Evolutionary conservation across 2,113 vertebrate genomes (phyloP).

Genomic region (Tragelaphus buxtoni): DNA sequence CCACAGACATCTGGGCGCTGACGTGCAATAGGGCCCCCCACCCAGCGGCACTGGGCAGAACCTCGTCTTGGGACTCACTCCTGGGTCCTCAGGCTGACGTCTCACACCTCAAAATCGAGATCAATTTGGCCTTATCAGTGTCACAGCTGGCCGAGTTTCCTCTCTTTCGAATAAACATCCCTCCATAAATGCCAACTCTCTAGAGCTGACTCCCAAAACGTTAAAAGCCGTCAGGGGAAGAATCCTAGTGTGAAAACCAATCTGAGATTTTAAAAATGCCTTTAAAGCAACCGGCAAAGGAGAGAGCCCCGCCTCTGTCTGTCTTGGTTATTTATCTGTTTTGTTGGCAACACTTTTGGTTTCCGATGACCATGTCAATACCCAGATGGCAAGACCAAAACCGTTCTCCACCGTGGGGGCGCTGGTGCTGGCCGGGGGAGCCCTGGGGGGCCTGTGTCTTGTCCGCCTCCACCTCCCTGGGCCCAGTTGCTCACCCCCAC

Average conservation of each 20-base stretch:
- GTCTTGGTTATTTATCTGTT: neutral
- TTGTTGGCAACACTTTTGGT: neutral
- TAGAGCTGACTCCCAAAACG: neutral
- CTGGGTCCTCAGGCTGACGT: neutral
- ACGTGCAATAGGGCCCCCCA: fast-evolving
- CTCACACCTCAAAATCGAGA: neutral
- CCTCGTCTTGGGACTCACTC: fast-evolving
- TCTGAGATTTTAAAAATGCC: neutral
- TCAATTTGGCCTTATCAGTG: neutral
- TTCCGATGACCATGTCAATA: fast-evolving
- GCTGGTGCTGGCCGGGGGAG: fast-evolving
- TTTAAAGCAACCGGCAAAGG: neutral
- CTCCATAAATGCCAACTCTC: neutral
- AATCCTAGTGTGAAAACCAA: neutral
- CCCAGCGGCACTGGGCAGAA: fast-evolving
- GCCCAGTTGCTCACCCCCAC: too few relatives aligned
- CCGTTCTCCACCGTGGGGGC: fast-evolving
- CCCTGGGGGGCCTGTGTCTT: fast-evolving
- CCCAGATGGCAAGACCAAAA: neutral
- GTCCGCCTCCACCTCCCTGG: neutral
- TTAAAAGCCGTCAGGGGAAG: neutral
- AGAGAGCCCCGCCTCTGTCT: fast-evolving
- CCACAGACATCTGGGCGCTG: neutral
- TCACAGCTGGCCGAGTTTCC: neutral
- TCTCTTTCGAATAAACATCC: neutral